Evolutionary conservation across 2,797 vertebrate genomes (phyloP).

Genomic region (Centropyge bicolor): DNA sequence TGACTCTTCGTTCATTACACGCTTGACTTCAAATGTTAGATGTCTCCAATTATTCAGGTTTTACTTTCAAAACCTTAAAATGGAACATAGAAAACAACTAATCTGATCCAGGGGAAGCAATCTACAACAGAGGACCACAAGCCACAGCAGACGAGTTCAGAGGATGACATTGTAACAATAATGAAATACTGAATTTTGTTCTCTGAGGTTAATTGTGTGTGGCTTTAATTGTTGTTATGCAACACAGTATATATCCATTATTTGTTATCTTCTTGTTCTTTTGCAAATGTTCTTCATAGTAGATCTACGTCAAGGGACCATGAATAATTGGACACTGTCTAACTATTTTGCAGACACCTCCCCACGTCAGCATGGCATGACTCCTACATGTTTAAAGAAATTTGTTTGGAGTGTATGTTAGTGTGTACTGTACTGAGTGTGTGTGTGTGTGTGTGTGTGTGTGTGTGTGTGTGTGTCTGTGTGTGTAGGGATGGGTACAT

Average conservation of each 20-base stretch:
- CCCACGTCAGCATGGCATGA: conserved; percentile 55
- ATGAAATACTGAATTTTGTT: conserved; percentile 12
- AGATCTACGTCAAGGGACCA: conserved; percentile 18
- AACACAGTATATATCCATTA: conserved; percentile 32
- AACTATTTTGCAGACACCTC: conserved; percentile 43
- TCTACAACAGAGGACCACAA: conserved; percentile 20
- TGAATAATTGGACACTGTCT: conserved; percentile 71
- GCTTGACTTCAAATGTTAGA: conserved; percentile 54
- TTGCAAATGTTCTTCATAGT: conserved; percentile 27
- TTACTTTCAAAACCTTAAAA: conserved; percentile 32
- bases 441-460: conserved; percentile 17
- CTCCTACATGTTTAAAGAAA: conserved; percentile 39
- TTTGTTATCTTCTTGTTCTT: conserved; percentile 25
- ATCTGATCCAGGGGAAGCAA: conserved; percentile 43
- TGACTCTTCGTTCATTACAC: conserved; percentile 64
- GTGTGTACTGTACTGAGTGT: not conserved
- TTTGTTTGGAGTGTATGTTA: conserved; percentile 12
- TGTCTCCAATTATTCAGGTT: conserved; percentile 74
- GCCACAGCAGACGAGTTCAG: conserved; percentile 21
- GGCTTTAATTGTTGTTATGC: conserved; percentile 33
- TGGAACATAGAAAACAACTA: conserved; percentile 30
- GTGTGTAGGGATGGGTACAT: not conserved
- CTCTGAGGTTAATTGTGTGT: conserved; percentile 38
- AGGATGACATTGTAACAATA: conserved; percentile 27
- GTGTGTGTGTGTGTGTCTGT: conserved; percentile 21